Conservation (phyloP, 2,888 invertebrate genomes). For the Carterocephalus palaemon region DNA sequence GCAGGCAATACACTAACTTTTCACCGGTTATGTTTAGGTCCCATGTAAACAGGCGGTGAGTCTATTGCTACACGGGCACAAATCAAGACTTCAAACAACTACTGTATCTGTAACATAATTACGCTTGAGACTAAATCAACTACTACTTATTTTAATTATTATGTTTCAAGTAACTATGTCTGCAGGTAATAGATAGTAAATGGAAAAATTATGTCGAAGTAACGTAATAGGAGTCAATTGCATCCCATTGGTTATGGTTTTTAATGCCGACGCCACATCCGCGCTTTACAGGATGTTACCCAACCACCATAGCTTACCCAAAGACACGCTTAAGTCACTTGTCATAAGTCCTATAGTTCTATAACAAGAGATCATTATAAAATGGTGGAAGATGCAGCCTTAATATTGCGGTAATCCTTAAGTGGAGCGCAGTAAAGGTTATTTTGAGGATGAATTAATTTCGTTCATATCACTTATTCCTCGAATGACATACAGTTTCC, state of each 20-base stretch:
- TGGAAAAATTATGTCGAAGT: conserved; percentile 10
- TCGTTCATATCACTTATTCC: conserved; percentile 17
- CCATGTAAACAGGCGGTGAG: too few relatives aligned
- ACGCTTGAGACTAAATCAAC: too few relatives aligned
- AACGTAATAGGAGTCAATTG: conserved; percentile 15
- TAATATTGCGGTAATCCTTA: conserved; percentile 26
- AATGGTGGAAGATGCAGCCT: conserved; percentile 22
- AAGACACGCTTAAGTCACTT: conserved; percentile 24
- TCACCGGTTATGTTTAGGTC: too few relatives aligned
- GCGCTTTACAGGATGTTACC: conserved; percentile 62
- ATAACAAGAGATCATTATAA: conserved; percentile 3
- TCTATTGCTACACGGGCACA: too few relatives aligned
- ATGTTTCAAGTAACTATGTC: too few relatives aligned
- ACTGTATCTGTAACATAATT: too few relatives aligned
- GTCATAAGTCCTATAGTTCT: conserved; percentile 31
- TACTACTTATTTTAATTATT: too few relatives aligned
- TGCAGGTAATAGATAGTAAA: conserved; percentile 3
- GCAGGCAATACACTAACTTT: too few relatives aligned
- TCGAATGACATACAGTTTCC: conserved; percentile 35
- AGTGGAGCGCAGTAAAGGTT: conserved; percentile 25
- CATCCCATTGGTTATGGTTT: conserved; percentile 37
- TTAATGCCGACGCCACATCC: conserved; percentile 57
- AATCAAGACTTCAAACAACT: too few relatives aligned
- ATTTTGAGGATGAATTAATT: conserved; percentile 26
- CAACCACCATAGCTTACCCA: conserved; percentile 28